These are phyloP conservation scores for Epinephelus awoara DNA, from an alignment of 2,797 vertebrate species.

Conservation along the genomic window DNA sequence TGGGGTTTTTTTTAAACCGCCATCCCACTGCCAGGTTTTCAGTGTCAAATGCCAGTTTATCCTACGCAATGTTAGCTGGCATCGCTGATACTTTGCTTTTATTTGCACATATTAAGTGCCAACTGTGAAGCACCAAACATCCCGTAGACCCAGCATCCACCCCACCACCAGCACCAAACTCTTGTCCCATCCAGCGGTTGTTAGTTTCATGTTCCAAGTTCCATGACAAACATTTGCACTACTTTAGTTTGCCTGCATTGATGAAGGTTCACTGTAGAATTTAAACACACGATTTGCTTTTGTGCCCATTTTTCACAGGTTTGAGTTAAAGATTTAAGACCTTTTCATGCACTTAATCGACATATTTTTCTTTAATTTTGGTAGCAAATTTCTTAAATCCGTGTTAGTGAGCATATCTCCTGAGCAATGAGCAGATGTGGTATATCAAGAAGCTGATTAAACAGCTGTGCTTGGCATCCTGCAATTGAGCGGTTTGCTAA, in stretches of 20 bases:
- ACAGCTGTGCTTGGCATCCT: too few relatives aligned
- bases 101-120: slow-evolving; percentile 42
- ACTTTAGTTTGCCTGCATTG: neutral
- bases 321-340: too few relatives aligned
- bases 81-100: slow-evolving; percentile 28
- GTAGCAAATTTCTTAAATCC: too few relatives aligned
- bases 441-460: too few relatives aligned
- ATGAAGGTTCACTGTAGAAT: neutral
- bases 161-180: neutral
- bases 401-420: too few relatives aligned
- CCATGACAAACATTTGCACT: slow-evolving; percentile 1
- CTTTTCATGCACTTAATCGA: too few relatives aligned
- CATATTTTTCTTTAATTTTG: too few relatives aligned
- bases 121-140: slow-evolving; percentile 35
- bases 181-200: neutral
- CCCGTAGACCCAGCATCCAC: slow-evolving; percentile 10
- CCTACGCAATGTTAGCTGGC: slow-evolving; percentile 40
- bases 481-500: too few relatives aligned
- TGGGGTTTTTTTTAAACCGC: neutral
- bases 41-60: slow-evolving; percentile 45
- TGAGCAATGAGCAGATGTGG: too few relatives aligned
- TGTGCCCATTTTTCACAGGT: too few relatives aligned
- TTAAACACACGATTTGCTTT: too few relatives aligned
- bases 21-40: slow-evolving; percentile 37
- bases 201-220: neutral